Percentiles rank a stretch among this genome's conserved stretches.
Conservation (phyloP, 2,888 invertebrate genomes). For the Heliconius charithonia region DNA sequence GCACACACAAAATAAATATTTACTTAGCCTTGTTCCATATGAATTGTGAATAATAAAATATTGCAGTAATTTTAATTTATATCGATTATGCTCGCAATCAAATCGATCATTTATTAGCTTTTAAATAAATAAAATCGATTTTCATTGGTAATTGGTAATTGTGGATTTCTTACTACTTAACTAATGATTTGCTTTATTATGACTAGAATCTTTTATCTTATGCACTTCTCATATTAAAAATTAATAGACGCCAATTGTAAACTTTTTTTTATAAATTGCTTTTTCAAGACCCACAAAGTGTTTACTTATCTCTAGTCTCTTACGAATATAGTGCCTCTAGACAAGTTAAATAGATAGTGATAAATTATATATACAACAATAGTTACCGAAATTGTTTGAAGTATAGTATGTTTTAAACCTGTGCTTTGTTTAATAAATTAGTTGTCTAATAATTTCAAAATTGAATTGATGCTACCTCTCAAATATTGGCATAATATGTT, state of each 20-base stretch:
- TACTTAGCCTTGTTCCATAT: conserved; percentile 18
- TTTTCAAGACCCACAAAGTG: background rate
- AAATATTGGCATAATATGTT: background rate
- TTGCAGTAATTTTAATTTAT: conserved; percentile 8
- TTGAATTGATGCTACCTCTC: background rate
- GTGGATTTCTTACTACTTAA: background rate
- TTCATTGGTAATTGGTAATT: background rate
- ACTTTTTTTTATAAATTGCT: background rate
- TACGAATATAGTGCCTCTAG: too few relatives aligned
- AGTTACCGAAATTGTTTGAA: too few relatives aligned
- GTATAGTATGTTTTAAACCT: background rate
- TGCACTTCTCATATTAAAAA: background rate
- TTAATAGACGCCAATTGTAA: background rate
- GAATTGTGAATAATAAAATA: conserved; percentile 18
- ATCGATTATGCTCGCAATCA: background rate
- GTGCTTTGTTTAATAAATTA: background rate
- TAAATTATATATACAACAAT: too few relatives aligned
- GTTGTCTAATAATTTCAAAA: background rate
- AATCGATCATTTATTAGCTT: conserved; percentile 9
- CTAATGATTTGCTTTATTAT: background rate
- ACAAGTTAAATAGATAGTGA: too few relatives aligned
- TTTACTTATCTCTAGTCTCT: too few relatives aligned
- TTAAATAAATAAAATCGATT: conserved; percentile 1
- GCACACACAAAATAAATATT: conserved; percentile 14
- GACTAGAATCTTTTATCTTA: background rate